Evolutionary conservation across 2,797 vertebrate genomes (phyloP), one percentile per base, ranked within the genome.

Genomic region (Salmo trutta): DNA sequence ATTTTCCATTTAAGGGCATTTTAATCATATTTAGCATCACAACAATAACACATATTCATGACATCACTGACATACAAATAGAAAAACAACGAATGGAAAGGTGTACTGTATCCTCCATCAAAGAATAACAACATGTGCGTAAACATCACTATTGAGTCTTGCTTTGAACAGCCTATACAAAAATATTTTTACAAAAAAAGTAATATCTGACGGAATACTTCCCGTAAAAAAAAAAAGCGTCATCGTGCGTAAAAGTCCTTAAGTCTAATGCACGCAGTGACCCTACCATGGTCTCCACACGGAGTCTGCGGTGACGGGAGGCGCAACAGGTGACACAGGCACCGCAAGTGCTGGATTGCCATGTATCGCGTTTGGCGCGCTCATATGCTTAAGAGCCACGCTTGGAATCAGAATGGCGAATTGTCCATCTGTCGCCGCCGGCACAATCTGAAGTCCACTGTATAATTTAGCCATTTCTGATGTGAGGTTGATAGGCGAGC

Each of bases 281-380:
- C 86, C 87, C 95, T 95, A 97, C 97, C 97, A 98, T 0, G 97
- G 97, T 86, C 97, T 96, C 97, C 97, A 98, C 86, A 98, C 94
- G 0, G 96, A 97, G 91, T 98, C 97, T 0, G 94, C 93, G 0
- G 94, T 95, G 87, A 94, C 88, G 0, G 96, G 92, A 2, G 93
- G 94, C 0, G 89, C 93, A 3, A 88, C 92, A 52, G 95, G 93
- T 0, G 96, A 96, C 0, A 88, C 0, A 74, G 92, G 88, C 74
- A 79, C 88, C 82, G 89, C 90, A 80, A 75, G 81, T 72, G 16
- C 91, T 52, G 77, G 90, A 74, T 87, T 90, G 74, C 86, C 72
- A 84, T 75, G 91, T 41, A 92, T 91, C n/a, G 79, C 80, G 0
- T 79, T 77, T 67, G 88, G 56, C 3, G 93, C 91, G 2, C 94